These are phyloP conservation scores for Melanotaenia nigrans DNA, from an alignment of 2,797 vertebrate species.

Conservation along the genomic window DNA sequence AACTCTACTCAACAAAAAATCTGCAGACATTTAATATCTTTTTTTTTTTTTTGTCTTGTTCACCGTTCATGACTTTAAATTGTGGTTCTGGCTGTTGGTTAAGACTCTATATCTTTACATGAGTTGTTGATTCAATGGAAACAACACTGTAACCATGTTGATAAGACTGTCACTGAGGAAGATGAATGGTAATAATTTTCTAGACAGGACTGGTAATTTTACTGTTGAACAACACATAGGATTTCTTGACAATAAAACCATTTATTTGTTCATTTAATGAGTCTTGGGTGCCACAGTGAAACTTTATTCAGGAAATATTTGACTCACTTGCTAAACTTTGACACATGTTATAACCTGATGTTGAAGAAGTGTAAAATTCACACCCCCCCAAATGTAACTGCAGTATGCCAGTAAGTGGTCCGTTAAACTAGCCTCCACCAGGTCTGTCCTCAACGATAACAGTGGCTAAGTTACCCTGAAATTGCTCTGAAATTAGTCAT, in stretches of 20 bases:
- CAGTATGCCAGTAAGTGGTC: constrained; percentile 26
- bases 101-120: not conserved
- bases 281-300: not conserved
- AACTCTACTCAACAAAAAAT: not conserved
- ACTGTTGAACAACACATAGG: not conserved
- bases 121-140: not conserved
- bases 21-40: not conserved
- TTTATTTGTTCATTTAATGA: not conserved
- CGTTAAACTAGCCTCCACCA: constrained; percentile 9
- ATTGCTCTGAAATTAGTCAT: constrained; percentile 46
- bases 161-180: not conserved
- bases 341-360: constrained; percentile 3
- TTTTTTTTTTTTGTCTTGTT: too few species aligned
- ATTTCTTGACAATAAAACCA: not conserved
- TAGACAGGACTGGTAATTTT: not conserved
- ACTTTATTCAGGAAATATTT: not conserved
- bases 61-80: not conserved
- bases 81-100: constrained; percentile 7
- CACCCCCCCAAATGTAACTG: constrained; percentile 5
- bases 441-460: constrained; percentile 35
- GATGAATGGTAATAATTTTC: constrained; percentile 3
- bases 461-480: constrained; percentile 45
- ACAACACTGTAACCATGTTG: not conserved
- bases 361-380: constrained; percentile 18
- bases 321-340: constrained; percentile 15